Evolutionary conservation across 1,140 invertebrate species (phyloP).

Genomic region (Hestina assimilis): DNA sequence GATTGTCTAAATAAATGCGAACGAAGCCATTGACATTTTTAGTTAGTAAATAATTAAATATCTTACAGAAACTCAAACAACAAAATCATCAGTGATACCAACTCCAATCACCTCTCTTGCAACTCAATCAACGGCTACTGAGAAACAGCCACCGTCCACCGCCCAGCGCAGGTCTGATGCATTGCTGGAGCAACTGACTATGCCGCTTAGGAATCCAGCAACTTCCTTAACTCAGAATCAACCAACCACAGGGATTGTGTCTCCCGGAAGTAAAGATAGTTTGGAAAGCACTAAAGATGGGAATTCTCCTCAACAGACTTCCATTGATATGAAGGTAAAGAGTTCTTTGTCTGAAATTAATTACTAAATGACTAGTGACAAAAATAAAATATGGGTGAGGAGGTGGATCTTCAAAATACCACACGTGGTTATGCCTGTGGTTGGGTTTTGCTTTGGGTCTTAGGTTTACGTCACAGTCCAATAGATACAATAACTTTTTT

Average conservation of each 20-base stretch:
- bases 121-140: slow-evolving; percentile 49
- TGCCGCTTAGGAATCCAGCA: slow-evolving; percentile 57
- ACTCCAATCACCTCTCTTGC: slow-evolving; percentile 61
- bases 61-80: slow-evolving; percentile 53
- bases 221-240: slow-evolving; percentile 37
- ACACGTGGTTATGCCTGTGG: too few species aligned
- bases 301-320: slow-evolving; percentile 46
- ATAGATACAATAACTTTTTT: too few species aligned
- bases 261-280: slow-evolving; percentile 61
- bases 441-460: too few species aligned
- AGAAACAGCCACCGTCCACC: slow-evolving; percentile 55
- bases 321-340: slow-evolving; percentile 60
- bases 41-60: too few species aligned
- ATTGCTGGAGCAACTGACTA: slow-evolving; percentile 68
- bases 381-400: too few species aligned
- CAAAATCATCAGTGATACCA: slow-evolving; percentile 61
- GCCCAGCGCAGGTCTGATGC: slow-evolving; percentile 69
- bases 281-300: slow-evolving; percentile 54
- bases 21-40: too few species aligned
- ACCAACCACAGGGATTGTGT: slow-evolving; percentile 33
- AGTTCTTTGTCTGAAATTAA: too few species aligned
- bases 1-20: too few species aligned
- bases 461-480: too few species aligned
- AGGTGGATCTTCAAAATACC: too few species aligned
- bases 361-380: too few species aligned